Evolutionary conservation across 1,140 invertebrate genomes (phyloP), one percentile per base, ranked within the genome.

Genomic region (Pollicipes pollicipes): DNA sequence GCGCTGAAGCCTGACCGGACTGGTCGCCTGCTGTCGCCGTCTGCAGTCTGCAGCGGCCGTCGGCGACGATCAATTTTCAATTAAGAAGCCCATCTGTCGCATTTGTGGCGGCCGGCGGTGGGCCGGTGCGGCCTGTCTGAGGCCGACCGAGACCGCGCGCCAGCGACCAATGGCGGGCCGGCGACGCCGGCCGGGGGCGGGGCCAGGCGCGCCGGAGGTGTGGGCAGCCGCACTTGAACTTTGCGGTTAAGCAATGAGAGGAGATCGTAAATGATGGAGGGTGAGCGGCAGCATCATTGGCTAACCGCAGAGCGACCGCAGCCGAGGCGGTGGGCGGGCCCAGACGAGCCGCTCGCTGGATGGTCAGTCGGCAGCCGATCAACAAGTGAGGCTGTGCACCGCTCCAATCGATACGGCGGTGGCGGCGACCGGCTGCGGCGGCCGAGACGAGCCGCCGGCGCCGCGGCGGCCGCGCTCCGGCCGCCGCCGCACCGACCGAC

Each of bases 231-330:
- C 17, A 58, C 45, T 58, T 58, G 45, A 58, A 58, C 45, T 58
- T 58, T 58, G 45, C 45, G 45, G 45, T 58, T 58, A 58, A 58
- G 45, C 45, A 58, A 58, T 58, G 45, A 58, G 45, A 58, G 45
- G 45, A 58, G 45, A 58, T 58, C 45, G 45, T 58, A 58, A 58
- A 58, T 58, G 45, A 58, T 58, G 45, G 45, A 58, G 45, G 45
- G 45, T 58, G 45, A 2, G 10, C 13, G 2, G 45, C 45, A 24
- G 45, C 24, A 58, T 58, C 45, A 58, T 58, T 58, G 45, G 45
- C 45, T 58, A 58, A 58, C 45, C 45, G 45, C 45, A 58, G 45
- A 58, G 45, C 45, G 45, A 58, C 45, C 45, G 45, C 45, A 58
- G 45, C 13, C 45, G 45, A 21, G 32, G 13, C 21, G 45, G 45